Conservation (phyloP, 2,113 vertebrate species). For the Rhipidura dahli region DNA sequence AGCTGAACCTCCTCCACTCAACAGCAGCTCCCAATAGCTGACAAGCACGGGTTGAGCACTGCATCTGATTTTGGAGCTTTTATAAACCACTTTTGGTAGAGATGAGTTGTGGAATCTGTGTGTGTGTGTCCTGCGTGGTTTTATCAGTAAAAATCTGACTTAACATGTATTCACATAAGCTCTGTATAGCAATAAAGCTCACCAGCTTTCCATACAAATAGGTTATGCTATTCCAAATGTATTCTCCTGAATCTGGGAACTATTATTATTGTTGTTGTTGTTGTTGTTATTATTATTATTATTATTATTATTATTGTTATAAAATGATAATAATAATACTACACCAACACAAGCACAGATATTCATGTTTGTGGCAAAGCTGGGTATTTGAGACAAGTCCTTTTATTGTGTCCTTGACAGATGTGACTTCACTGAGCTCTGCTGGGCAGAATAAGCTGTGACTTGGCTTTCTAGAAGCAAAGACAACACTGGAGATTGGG, state of each 20-base stretch:
- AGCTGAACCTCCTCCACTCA: neutral
- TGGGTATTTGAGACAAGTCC: neutral
- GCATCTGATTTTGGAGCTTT: fast-evolving
- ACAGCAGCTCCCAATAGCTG: neutral
- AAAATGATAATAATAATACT: neutral
- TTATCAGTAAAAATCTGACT: neutral
- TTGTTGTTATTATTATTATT: too few relatives aligned
- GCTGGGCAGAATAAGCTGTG: neutral
- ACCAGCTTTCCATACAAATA: neutral
- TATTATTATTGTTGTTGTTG: neutral
- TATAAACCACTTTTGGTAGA: neutral
- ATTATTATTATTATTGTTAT: neutral
- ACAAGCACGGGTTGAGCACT: neutral
- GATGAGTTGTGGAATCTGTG: neutral
- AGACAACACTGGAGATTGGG: neutral
- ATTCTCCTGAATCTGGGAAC: neutral
- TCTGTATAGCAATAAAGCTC: neutral
- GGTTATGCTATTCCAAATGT: neutral
- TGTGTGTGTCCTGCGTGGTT: neutral
- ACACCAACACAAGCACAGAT: neutral
- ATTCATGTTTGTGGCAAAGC: neutral
- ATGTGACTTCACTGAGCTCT: neutral
- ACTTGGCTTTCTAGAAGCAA: neutral
- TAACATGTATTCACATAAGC: neutral
- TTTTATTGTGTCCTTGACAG: neutral